phyloP scores from a whole-genome alignment of 64 coral and sea anemone species.

The Acropora yongei region DNA sequence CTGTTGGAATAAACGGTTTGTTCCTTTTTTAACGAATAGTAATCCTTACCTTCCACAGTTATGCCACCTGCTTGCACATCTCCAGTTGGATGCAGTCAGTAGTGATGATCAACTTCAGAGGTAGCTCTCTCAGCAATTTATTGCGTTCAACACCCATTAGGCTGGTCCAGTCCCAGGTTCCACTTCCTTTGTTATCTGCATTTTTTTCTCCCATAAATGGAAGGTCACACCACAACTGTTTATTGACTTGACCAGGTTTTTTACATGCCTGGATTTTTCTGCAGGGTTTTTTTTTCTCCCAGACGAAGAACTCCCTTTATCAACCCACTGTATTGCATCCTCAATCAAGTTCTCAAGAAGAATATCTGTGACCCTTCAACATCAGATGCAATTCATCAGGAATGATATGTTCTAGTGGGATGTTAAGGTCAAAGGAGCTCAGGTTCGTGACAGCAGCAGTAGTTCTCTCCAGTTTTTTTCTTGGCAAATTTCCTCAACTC shows the following conservation, averaged over 20 bases:
- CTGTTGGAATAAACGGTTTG: not conserved
- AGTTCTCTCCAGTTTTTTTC: constrained; percentile 55
- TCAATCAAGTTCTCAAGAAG: constrained; percentile 37
- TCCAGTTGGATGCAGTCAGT: not conserved
- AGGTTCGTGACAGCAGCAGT: constrained; percentile 56
- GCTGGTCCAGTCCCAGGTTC: constrained; percentile 47
- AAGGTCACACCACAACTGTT: constrained; percentile 54
- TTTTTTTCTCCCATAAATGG: constrained; percentile 42
- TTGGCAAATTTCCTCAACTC: constrained; percentile 46
- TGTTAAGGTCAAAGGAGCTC: constrained; percentile 24
- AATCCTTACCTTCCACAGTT: constrained; percentile 39
- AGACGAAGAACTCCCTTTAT: constrained; percentile 32
- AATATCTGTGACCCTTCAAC: constrained; percentile 26
- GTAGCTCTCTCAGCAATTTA: constrained; percentile 16
- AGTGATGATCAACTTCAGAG: not conserved
- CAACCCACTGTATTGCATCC: constrained; percentile 47
- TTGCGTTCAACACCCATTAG: constrained; percentile 49
- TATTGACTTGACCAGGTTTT: constrained; percentile 8
- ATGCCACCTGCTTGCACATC: not conserved
- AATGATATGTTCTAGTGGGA: constrained; percentile 39
- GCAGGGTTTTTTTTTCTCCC: constrained; percentile 3
- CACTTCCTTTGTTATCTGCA: constrained; percentile 28
- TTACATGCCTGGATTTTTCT: not conserved
- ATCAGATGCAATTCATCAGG: constrained; percentile 56
- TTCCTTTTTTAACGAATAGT: not conserved